These are phyloP conservation scores for Deroplatys truncata DNA, from an alignment of 2,888 invertebrate species.

Conservation along the genomic window DNA sequence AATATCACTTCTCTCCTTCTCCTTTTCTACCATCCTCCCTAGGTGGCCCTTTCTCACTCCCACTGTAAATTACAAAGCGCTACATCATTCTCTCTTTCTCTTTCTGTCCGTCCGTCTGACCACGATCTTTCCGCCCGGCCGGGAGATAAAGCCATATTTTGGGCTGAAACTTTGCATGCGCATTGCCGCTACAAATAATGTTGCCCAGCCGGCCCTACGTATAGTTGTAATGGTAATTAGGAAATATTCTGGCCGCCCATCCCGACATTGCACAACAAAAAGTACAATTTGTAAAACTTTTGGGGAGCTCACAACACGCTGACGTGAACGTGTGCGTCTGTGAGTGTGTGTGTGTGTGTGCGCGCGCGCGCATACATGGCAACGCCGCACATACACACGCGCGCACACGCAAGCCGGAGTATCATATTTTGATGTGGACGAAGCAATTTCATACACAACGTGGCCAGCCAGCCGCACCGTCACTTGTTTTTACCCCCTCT, in stretches of 20 bases:
- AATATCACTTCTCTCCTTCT: not conserved
- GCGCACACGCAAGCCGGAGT: not conserved
- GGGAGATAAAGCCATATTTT: conserved; percentile 16
- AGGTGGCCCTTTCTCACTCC: not conserved
- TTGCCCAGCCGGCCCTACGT: not conserved
- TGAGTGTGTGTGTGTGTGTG: not conserved
- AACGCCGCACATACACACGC: too few species aligned
- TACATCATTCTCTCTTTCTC: conserved; percentile 5
- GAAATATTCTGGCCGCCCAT: conserved; percentile 14
- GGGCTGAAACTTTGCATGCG: conserved; percentile 14
- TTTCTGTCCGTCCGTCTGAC: conserved; percentile 6
- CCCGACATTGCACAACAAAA: conserved; percentile 13
- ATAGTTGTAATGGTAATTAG: conserved; percentile 19
- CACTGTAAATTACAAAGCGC: conserved; percentile 15
- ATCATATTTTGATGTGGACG: conserved; percentile 12
- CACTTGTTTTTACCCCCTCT: not conserved
- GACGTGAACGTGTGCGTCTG: not conserved
- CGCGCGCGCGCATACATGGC: not conserved
- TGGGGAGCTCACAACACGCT: not conserved
- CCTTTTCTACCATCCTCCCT: not conserved
- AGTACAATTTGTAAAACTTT: conserved; percentile 17
- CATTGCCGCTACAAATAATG: conserved; percentile 16
- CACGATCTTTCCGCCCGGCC: conserved; percentile 14
- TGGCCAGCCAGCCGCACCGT: not conserved
- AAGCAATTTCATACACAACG: conserved; percentile 6